phyloP scores from a whole-genome alignment of 2,888 invertebrate species.

The Megamerina dolium region DNA sequence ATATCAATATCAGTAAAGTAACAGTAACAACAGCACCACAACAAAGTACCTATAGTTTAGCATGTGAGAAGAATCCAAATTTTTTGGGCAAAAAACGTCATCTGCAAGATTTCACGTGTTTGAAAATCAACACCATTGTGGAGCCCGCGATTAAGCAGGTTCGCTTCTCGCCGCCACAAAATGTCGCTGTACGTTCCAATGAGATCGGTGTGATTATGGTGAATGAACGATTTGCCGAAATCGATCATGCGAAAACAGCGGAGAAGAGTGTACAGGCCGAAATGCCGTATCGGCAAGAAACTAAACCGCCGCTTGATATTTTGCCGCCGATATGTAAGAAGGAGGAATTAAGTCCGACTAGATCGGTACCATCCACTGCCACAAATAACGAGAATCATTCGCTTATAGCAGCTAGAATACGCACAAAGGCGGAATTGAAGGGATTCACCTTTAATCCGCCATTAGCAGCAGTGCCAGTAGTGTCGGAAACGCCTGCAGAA shows the following conservation, averaged over 20 bases:
- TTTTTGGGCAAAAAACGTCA: conserved; percentile 39
- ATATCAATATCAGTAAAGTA: conserved; percentile 6
- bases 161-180: conserved; percentile 17
- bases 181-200: conserved; percentile 18
- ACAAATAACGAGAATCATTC: too few species aligned
- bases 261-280: conserved; percentile 9
- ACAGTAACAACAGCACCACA: neutral
- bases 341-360: neutral
- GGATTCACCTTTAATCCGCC: conserved; percentile 46
- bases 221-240: conserved; percentile 23
- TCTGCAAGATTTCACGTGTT: conserved; percentile 35
- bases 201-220: conserved; percentile 33
- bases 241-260: conserved; percentile 8
- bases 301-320: neutral
- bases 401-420: conserved; percentile 59
- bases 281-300: neutral
- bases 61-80: conserved; percentile 31
- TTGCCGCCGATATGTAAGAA: conserved; percentile 52
- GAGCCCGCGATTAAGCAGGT: conserved; percentile 25
- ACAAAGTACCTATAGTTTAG: conserved; percentile 13
- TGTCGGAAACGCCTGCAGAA: conserved; percentile 20
- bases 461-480: conserved; percentile 16
- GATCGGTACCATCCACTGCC: conserved; percentile 13
- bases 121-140: conserved; percentile 14
- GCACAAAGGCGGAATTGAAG: conserved; percentile 83